Conservation (phyloP, 2,888 invertebrate genomes). For the Philonicus albiceps region DNA sequence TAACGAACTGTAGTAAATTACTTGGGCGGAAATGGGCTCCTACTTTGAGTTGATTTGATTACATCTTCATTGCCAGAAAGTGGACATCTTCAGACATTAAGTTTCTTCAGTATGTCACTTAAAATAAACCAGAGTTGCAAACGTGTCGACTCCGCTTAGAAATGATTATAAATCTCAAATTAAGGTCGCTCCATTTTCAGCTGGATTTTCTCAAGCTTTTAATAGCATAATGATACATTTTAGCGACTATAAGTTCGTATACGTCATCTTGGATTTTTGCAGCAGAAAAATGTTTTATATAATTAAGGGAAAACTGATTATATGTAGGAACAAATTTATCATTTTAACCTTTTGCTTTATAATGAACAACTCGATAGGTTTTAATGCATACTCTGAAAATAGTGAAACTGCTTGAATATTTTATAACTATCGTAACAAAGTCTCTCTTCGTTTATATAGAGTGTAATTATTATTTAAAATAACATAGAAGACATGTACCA, state of each 20-base stretch:
- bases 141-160: neutral
- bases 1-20: constrained; percentile 3
- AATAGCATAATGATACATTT: neutral
- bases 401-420: too few species aligned
- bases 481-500: too few species aligned
- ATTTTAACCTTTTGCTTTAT: too few species aligned
- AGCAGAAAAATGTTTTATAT: neutral
- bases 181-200: neutral
- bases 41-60: neutral
- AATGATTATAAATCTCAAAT: neutral
- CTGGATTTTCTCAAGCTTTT: neutral
- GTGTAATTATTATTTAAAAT: too few species aligned
- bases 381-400: too few species aligned
- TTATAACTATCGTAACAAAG: too few species aligned
- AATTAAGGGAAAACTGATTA: neutral
- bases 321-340: too few species aligned
- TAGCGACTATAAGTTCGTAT: neutral
- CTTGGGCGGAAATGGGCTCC: neutral
- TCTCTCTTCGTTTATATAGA: too few species aligned
- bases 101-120: neutral
- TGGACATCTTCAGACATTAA: neutral
- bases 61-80: neutral
- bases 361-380: too few species aligned
- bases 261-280: neutral
- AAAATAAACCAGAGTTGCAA: neutral